These are phyloP conservation scores for Anolis apletophallus DNA, from an alignment of 2,797 vertebrate species.

Conservation along the genomic window DNA sequence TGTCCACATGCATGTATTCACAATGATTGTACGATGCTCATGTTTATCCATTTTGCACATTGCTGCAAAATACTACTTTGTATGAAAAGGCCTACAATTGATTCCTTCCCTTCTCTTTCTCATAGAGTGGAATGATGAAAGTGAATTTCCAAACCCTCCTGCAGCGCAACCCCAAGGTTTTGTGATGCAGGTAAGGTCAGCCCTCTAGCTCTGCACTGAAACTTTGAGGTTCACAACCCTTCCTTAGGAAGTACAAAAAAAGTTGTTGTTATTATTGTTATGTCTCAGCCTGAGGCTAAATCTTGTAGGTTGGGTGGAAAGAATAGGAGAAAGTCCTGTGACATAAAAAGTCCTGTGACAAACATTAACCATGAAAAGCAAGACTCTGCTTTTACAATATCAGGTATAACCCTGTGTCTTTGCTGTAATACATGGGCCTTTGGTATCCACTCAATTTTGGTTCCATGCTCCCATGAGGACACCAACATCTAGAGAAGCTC, in stretches of 20 bases:
- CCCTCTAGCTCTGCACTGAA: not conserved
- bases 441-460: too few relatives aligned
- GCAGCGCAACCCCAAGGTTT: not conserved
- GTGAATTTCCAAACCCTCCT: not conserved
- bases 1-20: not conserved
- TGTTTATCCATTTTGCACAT: not conserved
- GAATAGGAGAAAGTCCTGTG: too few relatives aligned
- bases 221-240: not conserved
- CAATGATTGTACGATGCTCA: not conserved
- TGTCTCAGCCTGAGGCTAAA: too few relatives aligned
- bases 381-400: not conserved
- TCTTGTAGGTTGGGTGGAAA: too few relatives aligned
- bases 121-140: constrained; percentile 14
- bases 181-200: constrained; percentile 26
- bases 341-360: too few relatives aligned
- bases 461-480: too few relatives aligned
- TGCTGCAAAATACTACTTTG: not conserved
- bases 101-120: not conserved
- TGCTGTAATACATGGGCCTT: not conserved
- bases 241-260: too few relatives aligned
- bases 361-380: not conserved
- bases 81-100: not conserved
- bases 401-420: not conserved
- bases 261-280: too few relatives aligned
- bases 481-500: too few relatives aligned